Base-by-base conservation (phyloP, 1,140 invertebrate species). In the Popillia japonica region DNA sequence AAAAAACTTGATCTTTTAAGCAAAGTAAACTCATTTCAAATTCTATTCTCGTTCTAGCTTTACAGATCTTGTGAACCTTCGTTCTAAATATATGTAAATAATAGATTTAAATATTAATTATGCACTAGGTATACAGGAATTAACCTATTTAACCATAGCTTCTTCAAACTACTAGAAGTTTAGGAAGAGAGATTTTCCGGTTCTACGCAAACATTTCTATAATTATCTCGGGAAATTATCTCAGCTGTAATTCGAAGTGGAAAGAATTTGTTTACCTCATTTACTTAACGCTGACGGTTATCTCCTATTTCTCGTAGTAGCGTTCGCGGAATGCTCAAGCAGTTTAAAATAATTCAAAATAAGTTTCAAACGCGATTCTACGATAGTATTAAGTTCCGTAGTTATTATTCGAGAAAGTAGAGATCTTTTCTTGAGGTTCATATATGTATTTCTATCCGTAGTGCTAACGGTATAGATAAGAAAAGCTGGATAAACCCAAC, bases 181-280 rank as follows among this genome's bases (percentile, higher is more conserved):
- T 6, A 14, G 14, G 14, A 55, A 55, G 48, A 55, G 48, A 55
- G 14, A 55, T 55, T 17, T 55, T 55, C 48, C 48, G 6, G 2
- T 55, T 55, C 61, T 68, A 68, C 61, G 22, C 61, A 68, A 68
- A 68, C 61, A 11, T 11, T 22, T 68, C 23, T 14, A 34, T 22
- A 68, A 68, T 68, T 68, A 68, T 68, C 61, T 68, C 11, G 61
- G 61, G 61, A 68, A 68, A 68, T 68, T 22, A 68, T 68, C 61
- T 68, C 48, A 4, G 61, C 61, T 68, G 61, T 68, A 68, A 68
- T 68, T 68, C 27, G 22, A 17, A 68, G 61, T 22, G 17, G 48
- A 68, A 68, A 68, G 61, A 68, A 68, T 68, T 68, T 68, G 61
- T 68, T 68, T 68, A 68, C 20, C 20, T 68, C 61, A 68, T 68